Evolutionary conservation across 2,888 invertebrate species (phyloP).

Genomic region (Pachymerium ferrugineum): DNA sequence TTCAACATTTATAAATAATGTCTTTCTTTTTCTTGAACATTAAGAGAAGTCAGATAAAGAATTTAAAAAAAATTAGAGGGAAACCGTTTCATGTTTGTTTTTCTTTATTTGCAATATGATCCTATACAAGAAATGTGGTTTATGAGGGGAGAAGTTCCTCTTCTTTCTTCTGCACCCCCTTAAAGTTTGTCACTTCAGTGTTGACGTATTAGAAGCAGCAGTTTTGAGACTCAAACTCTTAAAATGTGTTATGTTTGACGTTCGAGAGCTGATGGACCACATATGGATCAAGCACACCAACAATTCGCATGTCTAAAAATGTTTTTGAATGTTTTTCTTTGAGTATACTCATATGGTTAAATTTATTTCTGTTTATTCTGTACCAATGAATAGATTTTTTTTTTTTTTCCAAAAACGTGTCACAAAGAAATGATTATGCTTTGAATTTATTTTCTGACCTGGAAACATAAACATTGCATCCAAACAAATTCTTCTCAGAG

Average conservation of each 20-base stretch:
- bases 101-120: constrained; percentile 7
- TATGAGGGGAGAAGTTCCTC: constrained; percentile 15
- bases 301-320: background rate
- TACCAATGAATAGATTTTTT: background rate
- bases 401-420: background rate
- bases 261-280: background rate
- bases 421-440: constrained; percentile 8
- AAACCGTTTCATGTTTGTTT: background rate
- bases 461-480: background rate
- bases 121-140: constrained; percentile 17
- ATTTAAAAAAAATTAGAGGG: background rate
- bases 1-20: too few relatives aligned
- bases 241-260: constrained; percentile 4
- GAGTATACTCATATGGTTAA: background rate
- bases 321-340: background rate
- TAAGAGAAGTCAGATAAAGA: too few relatives aligned
- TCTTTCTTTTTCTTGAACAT: too few relatives aligned
- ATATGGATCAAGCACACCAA: background rate
- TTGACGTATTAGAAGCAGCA: constrained; percentile 11
- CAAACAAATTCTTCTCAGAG: background rate
- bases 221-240: constrained; percentile 6
- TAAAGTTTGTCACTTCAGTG: constrained; percentile 16
- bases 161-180: constrained; percentile 2
- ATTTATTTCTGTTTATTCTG: background rate
- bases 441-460: background rate